Evolutionary conservation across 2,888 invertebrate species (phyloP), one percentile per base, ranked within the genome.

Genomic region (Drosophila ezoana): DNA sequence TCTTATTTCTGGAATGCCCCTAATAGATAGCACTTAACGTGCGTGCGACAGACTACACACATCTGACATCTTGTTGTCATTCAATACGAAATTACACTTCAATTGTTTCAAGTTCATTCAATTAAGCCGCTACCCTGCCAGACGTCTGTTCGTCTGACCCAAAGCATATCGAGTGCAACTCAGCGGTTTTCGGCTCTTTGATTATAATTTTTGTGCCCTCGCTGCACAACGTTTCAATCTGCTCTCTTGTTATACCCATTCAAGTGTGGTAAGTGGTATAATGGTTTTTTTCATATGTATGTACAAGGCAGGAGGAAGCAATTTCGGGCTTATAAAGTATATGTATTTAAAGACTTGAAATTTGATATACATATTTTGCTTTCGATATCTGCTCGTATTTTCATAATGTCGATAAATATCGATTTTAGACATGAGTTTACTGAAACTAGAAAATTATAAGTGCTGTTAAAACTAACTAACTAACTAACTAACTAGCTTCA

Each of bases 91-190:
- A 82, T 79, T 76, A 63, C 70, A 66, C 69, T 56, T 82, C 79
- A 82, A 70, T 81, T 87, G 82, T 76, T 82, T 85, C 85, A 87
- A 82, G 87, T 82, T 85, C 86, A 84, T 81, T 68, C 81, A 79
- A 69, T 81, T 71, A 54, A 67, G 52, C 35, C 51, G 49, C 51
- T 59, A 52, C 66, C 59, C 62, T 59, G 51, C 35, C 28, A 37
- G 45, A 40, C 14, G 54, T 65, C 70, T 81, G 10, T 23, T 28
- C 44, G 28, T 37, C 20, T 54, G 48, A 23, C 44, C 57, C 62
- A 56, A 47, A 59, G 45, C 20, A 59, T 52, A 72, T 81, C 32
- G 64, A 82, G 81, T 72, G 56, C 23, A 72, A 64, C 71, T 79
- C 61, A 66, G 45, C 53, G 40, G 43, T 6, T 63, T 58, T 60